Evolutionary conservation across 2,888 invertebrate species (phyloP).

Genomic region (Rhagium mordax): DNA sequence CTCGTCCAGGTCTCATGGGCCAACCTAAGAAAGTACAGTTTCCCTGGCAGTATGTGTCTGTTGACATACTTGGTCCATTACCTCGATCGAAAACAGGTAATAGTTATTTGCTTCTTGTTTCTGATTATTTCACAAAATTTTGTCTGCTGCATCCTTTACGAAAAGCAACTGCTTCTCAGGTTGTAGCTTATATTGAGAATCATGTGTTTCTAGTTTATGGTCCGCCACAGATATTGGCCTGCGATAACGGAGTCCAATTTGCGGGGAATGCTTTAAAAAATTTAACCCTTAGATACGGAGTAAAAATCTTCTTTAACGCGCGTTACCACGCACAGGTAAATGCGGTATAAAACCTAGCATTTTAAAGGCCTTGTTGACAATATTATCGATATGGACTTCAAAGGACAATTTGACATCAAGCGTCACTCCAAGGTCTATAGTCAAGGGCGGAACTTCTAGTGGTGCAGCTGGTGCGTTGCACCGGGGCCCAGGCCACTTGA

Average conservation of each 20-base stretch:
- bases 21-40: constrained; percentile 20
- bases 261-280: constrained; percentile 15
- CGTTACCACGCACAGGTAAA: constrained; percentile 43
- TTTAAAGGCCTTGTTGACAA: too few relatives aligned
- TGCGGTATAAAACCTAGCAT: constrained; percentile 40
- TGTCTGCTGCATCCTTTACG: constrained; percentile 6
- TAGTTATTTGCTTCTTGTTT: constrained; percentile 5
- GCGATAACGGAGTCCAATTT: constrained; percentile 33
- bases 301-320: constrained; percentile 13
- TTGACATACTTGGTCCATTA: constrained; percentile 25
- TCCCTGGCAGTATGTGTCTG: constrained; percentile 22
- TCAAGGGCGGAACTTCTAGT: too few relatives aligned
- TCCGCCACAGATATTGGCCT: constrained; percentile 3
- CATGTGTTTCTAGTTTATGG: constrained; percentile 15
- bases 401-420: too few relatives aligned
- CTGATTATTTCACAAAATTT: constrained; percentile 18
- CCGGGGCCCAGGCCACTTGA: too few relatives aligned
- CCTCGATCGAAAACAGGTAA: neutral
- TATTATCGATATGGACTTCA: too few relatives aligned
- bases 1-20: constrained; percentile 27
- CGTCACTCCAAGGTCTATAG: too few relatives aligned
- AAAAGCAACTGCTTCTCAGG: constrained; percentile 8
- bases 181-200: constrained; percentile 15
- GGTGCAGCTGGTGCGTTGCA: too few relatives aligned
- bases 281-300: constrained; percentile 10